Percentiles rank a stretch among this genome's conserved stretches.
Evolutionary conservation across 2,888 invertebrate species (phyloP).

Genomic region (Belgica antarctica): DNA sequence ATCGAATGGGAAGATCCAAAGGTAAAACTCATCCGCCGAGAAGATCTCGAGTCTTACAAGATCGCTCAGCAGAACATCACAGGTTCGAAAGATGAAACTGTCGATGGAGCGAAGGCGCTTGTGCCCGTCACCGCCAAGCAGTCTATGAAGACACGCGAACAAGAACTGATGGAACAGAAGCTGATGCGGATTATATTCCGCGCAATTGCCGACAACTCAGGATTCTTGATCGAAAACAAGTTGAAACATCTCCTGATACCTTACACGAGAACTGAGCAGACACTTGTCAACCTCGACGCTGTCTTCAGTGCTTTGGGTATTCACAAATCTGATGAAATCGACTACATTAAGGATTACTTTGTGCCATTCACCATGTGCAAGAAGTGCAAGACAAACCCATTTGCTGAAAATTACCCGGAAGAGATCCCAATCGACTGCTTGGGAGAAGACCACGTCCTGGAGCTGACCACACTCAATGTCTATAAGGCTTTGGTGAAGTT

Average conservation of each 20-base stretch:
- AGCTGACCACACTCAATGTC: slow-evolving; percentile 29
- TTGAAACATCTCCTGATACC: slow-evolving; percentile 64
- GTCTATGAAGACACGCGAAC: slow-evolving; percentile 44
- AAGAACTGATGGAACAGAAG: slow-evolving; percentile 47
- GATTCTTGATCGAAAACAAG: slow-evolving; percentile 72
- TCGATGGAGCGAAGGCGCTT: not conserved
- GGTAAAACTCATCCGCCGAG: slow-evolving; percentile 52
- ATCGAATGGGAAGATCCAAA: slow-evolving; percentile 59
- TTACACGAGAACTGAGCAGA: slow-evolving; percentile 62
- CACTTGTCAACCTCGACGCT: slow-evolving; percentile 71
- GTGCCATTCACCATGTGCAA: slow-evolving; percentile 22
- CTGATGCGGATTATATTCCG: slow-evolving; percentile 64
- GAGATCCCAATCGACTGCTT: slow-evolving; percentile 21
- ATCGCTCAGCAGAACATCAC: slow-evolving; percentile 41
- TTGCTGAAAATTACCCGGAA: slow-evolving; percentile 1
- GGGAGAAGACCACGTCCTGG: slow-evolving; percentile 34
- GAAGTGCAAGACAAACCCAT: slow-evolving; percentile 27
- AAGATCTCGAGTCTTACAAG: slow-evolving; percentile 56
- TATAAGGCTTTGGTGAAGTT: slow-evolving; percentile 34
- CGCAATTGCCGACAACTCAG: slow-evolving; percentile 68
- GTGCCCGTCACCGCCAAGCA: not conserved
- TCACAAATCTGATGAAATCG: slow-evolving; percentile 28
- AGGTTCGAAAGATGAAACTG: not conserved
- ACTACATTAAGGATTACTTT: slow-evolving; percentile 36
- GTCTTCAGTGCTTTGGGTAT: slow-evolving; percentile 62